Base-by-base conservation (phyloP, 2,888 invertebrate genomes). In the Lepidocyrtoides sp. region DNA sequence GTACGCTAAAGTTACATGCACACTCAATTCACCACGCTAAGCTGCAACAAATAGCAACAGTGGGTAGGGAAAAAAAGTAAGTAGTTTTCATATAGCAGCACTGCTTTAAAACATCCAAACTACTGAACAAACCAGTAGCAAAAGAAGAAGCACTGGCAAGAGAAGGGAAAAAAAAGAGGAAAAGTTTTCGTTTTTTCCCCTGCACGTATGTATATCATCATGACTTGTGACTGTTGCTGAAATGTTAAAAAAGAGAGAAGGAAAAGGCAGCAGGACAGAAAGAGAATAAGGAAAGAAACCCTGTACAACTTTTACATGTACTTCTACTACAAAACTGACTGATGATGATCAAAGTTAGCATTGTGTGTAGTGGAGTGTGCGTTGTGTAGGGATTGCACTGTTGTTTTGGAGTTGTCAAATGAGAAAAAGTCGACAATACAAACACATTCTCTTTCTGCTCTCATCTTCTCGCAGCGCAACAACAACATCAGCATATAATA, bases 11-110 rank as follows among this genome's bases (percentile, higher is more conserved):
- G 20, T 10, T 29, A 77, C 29, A 32, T 17, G 23, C 23, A 12
- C 23, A 66, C 41, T 26, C 41, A 41, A 57, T 20, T 17, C 8
- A 44, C 20, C 14, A 77, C 7, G 51, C 51, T 48, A 44, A 48
- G 51, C 75, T 89, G 89, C 82, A 83, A 89, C 82, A 89, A 89
- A 89, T 83, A 89, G 89, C 89, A 89, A 89, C 89, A 89, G 89
- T 83, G 83, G 75, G 89, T 57, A 89, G 82, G 54, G 36, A 51
- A 81, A n/a, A 48, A 32, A 84, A 86, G 85, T 75, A 57, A 72
- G 60, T 26, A 77, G 83, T 69, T 69, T 41, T 29, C 29, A 51
- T 72, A 17, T 36, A 51, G 23, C 26, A 77, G 82, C 36, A 36
- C 36, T 51, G 48, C 36, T 77, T 36, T 60, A 77, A 48, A 44